phyloP scores from a whole-genome alignment of 2,797 vertebrate species.

The Microhierax caerulescens region DNA sequence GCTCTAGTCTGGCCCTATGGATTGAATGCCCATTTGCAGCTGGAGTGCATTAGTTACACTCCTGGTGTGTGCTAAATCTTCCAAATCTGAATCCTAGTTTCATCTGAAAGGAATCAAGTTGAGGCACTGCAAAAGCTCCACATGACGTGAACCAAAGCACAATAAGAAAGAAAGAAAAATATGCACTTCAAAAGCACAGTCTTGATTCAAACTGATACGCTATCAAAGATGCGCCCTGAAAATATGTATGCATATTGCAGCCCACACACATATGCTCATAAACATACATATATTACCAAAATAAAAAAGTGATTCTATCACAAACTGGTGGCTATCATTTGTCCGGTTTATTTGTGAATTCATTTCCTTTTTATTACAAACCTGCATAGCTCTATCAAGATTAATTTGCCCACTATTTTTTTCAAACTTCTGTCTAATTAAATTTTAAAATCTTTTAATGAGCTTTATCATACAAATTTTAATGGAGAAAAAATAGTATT shows the following conservation, averaged over 20 bases:
- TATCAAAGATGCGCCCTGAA: not conserved
- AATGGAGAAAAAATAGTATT: not conserved
- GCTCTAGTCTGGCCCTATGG: not conserved
- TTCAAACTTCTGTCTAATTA: not conserved
- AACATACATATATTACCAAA: not conserved
- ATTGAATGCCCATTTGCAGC: slow-evolving; percentile 45
- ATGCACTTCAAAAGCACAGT: slow-evolving; percentile 1
- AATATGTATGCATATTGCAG: not conserved
- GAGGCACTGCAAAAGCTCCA: slow-evolving; percentile 41
- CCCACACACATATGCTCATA: not conserved
- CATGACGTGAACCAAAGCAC: not conserved
- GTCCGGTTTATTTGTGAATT: not conserved
- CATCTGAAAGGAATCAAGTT: slow-evolving; percentile 61
- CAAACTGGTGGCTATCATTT: not conserved
- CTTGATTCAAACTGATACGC: not conserved
- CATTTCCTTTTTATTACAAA: not conserved
- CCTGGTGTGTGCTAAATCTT: slow-evolving; percentile 53
- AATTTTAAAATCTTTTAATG: not conserved
- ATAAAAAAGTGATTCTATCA: not conserved
- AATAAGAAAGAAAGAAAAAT: not conserved
- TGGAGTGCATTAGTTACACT: slow-evolving; percentile 61
- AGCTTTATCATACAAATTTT: not conserved
- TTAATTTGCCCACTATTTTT: not conserved
- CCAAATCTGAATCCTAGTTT: slow-evolving; percentile 30
- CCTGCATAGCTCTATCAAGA: not conserved